Percentiles rank a stretch among this genome's conserved stretches.
Conservation (phyloP, 2,888 invertebrate species). For the Pelosia muscerda region DNA sequence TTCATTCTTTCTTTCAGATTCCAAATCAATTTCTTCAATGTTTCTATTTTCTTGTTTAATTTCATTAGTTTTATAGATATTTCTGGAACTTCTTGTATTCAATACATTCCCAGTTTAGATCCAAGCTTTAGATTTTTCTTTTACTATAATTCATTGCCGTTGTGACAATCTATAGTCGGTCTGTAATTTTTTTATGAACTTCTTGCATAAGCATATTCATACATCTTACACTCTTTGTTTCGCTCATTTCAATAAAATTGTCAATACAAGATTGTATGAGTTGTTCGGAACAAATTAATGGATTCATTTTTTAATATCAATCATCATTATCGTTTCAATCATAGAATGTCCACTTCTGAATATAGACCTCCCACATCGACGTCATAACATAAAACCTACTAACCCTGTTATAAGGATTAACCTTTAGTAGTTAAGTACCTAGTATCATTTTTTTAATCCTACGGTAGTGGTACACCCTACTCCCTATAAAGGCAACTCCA, state of each 20-base stretch:
- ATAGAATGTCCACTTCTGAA: too few species aligned
- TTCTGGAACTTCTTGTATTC: background rate
- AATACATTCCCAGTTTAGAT: background rate
- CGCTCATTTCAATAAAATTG: too few species aligned
- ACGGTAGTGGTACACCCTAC: conserved; percentile 3
- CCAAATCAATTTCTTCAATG: too few species aligned
- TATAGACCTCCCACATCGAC: too few species aligned
- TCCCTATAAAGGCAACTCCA: conserved; percentile 45
- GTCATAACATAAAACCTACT: background rate
- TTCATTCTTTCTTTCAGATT: too few species aligned
- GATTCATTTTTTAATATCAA: too few species aligned
- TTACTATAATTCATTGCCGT: background rate
- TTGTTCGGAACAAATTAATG: background rate
- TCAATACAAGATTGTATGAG: background rate
- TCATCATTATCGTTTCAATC: too few species aligned
- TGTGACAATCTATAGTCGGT: background rate
- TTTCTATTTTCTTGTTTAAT: background rate
- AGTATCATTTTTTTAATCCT: background rate
- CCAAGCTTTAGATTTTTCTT: background rate
- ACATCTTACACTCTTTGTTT: background rate
- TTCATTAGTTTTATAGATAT: background rate
- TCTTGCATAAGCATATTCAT: background rate
- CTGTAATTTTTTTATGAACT: background rate
- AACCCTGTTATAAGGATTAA: too few species aligned
- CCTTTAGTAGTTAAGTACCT: background rate